These are phyloP conservation scores for Rattus norvegicus DNA, from an alignment of 2,113 vertebrate genomes.

Conservation along the genomic window GRCr8 NC_086028.1:90660001-90660500, in stretches of 20 bases:
- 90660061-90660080: constrained; percentile 24
- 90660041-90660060: neutral
- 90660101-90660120: neutral
- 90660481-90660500: neutral
- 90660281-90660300: constrained; percentile 37
- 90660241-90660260: constrained; percentile 7
- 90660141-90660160: neutral
- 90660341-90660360: neutral
- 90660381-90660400: neutral
- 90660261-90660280: constrained; percentile 23
- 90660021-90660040: constrained; percentile 51
- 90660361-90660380: neutral
- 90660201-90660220: neutral
- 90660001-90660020: neutral
- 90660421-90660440: neutral
- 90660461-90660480: neutral
- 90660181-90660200: constrained; percentile 49
- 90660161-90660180: neutral
- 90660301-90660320: neutral
- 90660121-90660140: constrained; percentile 37
- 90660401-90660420: neutral
- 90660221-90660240: constrained; percentile 41
- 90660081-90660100: constrained; percentile 42
- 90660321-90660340: neutral
- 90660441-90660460: neutral